A percentile compares a stretch with the other conserved stretches of the same genome.
phyloP scores from a whole-genome alignment of 2,888 invertebrate genomes.

The Fragum fragum region DNA sequence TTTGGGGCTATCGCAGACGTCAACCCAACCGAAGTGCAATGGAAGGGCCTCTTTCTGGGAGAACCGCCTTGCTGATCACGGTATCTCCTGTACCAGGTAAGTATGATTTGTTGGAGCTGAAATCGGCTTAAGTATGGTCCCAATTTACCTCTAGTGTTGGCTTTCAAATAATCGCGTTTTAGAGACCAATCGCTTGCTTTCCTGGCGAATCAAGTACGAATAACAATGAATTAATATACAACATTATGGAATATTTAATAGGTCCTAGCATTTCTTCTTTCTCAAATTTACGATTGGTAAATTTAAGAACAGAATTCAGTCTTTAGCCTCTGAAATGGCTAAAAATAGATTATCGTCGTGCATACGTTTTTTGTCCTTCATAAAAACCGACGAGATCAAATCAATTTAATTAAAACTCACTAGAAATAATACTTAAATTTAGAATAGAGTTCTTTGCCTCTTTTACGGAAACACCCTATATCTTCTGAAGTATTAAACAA shows the following conservation, averaged over 20 bases:
- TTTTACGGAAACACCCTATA: too few relatives aligned
- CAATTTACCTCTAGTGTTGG: not conserved
- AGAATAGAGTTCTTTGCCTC: too few relatives aligned
- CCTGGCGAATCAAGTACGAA: not conserved
- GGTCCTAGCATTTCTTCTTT: not conserved
- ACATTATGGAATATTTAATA: not conserved
- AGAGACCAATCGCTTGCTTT: not conserved
- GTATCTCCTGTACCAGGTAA: conserved; percentile 92
- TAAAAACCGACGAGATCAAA: too few relatives aligned
- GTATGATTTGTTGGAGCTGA: conserved; percentile 83
- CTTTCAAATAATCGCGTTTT: not conserved
- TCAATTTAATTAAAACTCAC: too few relatives aligned
- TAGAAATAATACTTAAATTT: too few relatives aligned
- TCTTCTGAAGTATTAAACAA: too few relatives aligned
- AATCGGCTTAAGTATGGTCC: not conserved
- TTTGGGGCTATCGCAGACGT: conserved; percentile 89
- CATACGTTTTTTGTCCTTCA: too few relatives aligned
- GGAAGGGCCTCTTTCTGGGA: conserved; percentile 91
- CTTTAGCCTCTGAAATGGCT: too few relatives aligned
- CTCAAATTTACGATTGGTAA: not conserved
- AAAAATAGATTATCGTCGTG: too few relatives aligned
- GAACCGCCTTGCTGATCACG: conserved; percentile 91
- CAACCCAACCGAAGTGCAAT: conserved; percentile 92
- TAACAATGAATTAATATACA: not conserved
- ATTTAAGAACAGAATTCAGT: not conserved